A percentile compares a stretch with the other conserved stretches of the same genome.
Evolutionary conservation across 2,113 vertebrate genomes (phyloP).

Genomic region (Heterochromis multidens): DNA sequence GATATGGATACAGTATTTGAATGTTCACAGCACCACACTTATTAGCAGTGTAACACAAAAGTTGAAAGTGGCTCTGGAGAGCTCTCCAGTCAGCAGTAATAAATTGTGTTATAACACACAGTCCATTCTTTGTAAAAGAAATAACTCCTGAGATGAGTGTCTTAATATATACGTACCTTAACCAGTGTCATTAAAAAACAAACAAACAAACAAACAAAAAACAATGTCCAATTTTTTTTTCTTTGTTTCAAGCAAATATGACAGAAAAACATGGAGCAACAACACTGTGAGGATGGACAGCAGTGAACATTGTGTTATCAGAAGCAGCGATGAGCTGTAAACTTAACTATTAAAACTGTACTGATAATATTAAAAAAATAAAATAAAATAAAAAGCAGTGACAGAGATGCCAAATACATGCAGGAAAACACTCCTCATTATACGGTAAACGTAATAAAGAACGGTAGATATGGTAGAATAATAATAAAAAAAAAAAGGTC

Average conservation of each 20-base stretch:
- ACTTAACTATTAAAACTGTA: neutral
- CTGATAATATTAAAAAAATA: neutral
- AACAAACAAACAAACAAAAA: neutral
- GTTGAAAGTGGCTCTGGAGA: constrained; percentile 19
- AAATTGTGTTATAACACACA: constrained; percentile 30
- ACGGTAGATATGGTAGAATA: neutral
- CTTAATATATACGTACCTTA: neutral
- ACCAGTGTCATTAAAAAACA: constrained; percentile 6
- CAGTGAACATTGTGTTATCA: neutral
- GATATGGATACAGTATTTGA: constrained; percentile 17
- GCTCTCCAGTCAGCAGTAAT: constrained; percentile 14
- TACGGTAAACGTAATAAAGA: neutral
- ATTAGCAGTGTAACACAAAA: constrained; percentile 42
- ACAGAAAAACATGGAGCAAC: constrained; percentile 3
- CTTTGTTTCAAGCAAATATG: neutral
- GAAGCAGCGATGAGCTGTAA: neutral
- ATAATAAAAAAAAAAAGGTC: neutral
- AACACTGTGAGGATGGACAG: neutral
- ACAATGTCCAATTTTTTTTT: too few species aligned
- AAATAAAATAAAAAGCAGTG: neutral
- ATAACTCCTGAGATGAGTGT: constrained; percentile 56
- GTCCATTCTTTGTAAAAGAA: constrained; percentile 21
- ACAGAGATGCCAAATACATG: constrained; percentile 5
- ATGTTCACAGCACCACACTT: constrained; percentile 51
- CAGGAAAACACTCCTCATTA: constrained; percentile 8